Base-by-base conservation (phyloP, 2,888 invertebrate genomes). In the Trachelus troglodyta region DNA sequence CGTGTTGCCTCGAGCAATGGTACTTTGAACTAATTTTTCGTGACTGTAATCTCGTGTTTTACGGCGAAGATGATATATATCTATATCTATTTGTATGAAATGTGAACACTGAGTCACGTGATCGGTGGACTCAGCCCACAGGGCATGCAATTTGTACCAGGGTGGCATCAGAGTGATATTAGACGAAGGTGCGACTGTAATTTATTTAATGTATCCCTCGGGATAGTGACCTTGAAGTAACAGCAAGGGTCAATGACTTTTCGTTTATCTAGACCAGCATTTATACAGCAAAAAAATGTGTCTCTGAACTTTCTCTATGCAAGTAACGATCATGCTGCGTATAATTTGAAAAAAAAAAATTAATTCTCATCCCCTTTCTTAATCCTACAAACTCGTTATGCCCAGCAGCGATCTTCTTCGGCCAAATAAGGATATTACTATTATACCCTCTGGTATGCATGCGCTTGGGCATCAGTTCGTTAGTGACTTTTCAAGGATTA, bases 151-250 rank as follows among this genome's bases (percentile, higher is more conserved):
- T 78, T 78, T 78, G 78, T 78, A 71, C 37, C 78, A 56, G 34
- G 34, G 76, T 73, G 34, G 75, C 73, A 75, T 76, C 68, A 75
- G 73, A 76, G 31, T 30, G 78, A 75, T 68, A 78, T 78, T 78
- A 78, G 78, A 75, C 69, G 34, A 78, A 78, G 78, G 76, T 76
- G 78, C 78, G 78, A 71, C 78, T 34, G 73, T 71, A 78, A 78
- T 78, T 78, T 78, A 76, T 78, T 73, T 78, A 78, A 78, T 78
- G 78, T 78, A 75, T 78, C 71, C 75, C 73, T 76, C 78, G 35
- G 78, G 78, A 75, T 34, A 73, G 71, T 76, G 78, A 76, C 78
- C 78, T 78, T 78, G 78, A 78, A 75, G 75, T 76, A 76, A 69
- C 78, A 37, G 75, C 69, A 76, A 73, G 68, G 75, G 76, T 78